Conservation (phyloP, 2,888 invertebrate species). For the Melangyna quadrimaculata region DNA sequence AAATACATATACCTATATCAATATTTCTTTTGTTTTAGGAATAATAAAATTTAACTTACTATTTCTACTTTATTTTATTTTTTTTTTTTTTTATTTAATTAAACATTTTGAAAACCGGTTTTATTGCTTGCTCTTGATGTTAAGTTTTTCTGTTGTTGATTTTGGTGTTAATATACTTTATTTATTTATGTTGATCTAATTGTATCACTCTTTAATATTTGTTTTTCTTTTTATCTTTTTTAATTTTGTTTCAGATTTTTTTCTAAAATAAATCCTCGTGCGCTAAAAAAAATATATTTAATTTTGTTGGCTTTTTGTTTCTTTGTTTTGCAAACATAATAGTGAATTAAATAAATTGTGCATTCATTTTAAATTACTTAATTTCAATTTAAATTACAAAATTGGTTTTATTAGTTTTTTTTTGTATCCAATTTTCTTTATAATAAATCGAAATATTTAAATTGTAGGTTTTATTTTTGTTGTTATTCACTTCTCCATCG, state of each 20-base stretch:
- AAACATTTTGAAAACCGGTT: conserved; percentile 54
- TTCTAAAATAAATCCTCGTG: conserved; percentile 69
- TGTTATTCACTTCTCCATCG: not conserved
- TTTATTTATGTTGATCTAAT: conserved; percentile 59
- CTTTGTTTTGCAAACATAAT: not conserved
- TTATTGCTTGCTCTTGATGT: conserved; percentile 69
- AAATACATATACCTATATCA: conserved; percentile 1
- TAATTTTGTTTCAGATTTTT: conserved; percentile 18
- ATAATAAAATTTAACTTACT: not conserved
- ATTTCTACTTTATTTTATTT: conserved; percentile 33
- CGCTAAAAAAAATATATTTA: conserved; percentile 58
- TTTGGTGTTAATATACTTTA: conserved; percentile 27
- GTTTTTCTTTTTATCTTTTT: not conserved
- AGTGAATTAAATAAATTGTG: conserved; percentile 44
- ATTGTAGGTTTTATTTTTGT: conserved; percentile 12
- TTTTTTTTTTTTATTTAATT: conserved; percentile 46
- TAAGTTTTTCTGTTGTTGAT: conserved; percentile 35
- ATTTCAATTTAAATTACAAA: not conserved
- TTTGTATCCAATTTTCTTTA: conserved; percentile 27
- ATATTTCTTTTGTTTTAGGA: conserved; percentile 16
- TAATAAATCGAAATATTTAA: conserved; percentile 46
- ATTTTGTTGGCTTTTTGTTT: conserved; percentile 19
- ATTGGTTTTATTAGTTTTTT: conserved; percentile 15
- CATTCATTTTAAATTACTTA: conserved; percentile 12
- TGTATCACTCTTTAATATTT: conserved; percentile 66